These are phyloP conservation scores for Hippocampus abdominalis DNA, from an alignment of 2,113 vertebrate species.

Conservation along the genomic window DNA sequence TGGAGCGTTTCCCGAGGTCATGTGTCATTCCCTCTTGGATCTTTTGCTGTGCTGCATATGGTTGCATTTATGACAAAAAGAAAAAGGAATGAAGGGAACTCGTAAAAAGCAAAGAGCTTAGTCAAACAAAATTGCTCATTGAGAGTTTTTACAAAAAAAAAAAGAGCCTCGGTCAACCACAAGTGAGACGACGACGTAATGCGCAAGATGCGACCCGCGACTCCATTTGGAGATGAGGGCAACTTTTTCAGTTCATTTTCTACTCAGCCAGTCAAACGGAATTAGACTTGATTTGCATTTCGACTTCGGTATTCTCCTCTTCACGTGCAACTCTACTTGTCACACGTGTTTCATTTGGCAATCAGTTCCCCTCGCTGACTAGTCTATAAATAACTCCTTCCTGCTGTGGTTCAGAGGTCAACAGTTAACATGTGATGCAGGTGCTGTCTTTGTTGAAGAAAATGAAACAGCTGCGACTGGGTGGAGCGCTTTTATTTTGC, in stretches of 20 bases:
- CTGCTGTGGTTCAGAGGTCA: slow-evolving; percentile 1
- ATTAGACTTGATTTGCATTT: neutral
- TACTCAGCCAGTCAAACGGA: neutral
- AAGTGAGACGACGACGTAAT: slow-evolving; percentile 52
- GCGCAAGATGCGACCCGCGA: slow-evolving; percentile 46
- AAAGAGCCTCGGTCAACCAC: slow-evolving; percentile 41
- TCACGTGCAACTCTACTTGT: neutral
- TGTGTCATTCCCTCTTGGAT: slow-evolving; percentile 58
- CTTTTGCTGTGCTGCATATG: slow-evolving; percentile 58
- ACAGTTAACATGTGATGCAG: neutral
- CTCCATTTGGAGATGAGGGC: slow-evolving; percentile 35
- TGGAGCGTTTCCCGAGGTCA: slow-evolving; percentile 53
- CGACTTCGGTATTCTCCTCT: neutral
- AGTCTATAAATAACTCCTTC: slow-evolving; percentile 2
- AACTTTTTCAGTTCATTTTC: slow-evolving; percentile 23
- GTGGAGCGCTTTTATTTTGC: neutral
- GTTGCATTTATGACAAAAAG: slow-evolving; percentile 55
- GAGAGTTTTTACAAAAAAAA: slow-evolving; percentile 34
- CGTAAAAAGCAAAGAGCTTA: slow-evolving; percentile 58
- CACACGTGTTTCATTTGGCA: neutral
- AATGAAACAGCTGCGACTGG: neutral
- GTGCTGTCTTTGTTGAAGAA: slow-evolving; percentile 1
- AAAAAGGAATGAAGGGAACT: slow-evolving; percentile 27
- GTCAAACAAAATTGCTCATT: slow-evolving; percentile 63
- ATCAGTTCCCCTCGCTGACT: neutral